Base-by-base conservation (phyloP, 2,888 invertebrate genomes). In the Hydrotaea diabolus region DNA sequence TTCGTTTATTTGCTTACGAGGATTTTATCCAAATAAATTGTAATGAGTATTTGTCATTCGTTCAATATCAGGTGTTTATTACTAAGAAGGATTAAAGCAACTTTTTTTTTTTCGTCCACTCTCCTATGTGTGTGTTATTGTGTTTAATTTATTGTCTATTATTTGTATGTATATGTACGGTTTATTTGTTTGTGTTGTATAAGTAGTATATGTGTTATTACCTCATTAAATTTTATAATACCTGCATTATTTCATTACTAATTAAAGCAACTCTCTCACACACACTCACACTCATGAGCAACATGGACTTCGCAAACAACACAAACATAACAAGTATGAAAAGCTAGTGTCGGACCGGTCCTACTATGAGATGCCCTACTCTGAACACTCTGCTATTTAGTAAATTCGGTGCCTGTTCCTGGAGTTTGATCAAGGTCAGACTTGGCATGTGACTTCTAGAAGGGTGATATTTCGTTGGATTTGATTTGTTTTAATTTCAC, bases 141-240 rank as follows among this genome's bases (percentile, higher is more conserved):
- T 21, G 2, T 74, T 21, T 23, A 26, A 26, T 62, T 23, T 62
- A 59, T 55, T 59, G 43, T 46, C 21, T 57, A 23, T 15, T 69
- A 69, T 53, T 17, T 59, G 36, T 49, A 4, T 15, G 19, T 59
- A 36, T 69, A 13, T 19, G 13, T 57, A 19, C 19, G 23, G 26
- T 26, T 59, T 26, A 9, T 59, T 23, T 23, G 59, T 59, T 26
- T 59, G 59, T 57, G 31, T 9, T 55, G 55, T 39, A 8, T 55
- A 17, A 2, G 53, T 46, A n/a, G 31, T 59, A 8, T 9, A n/a
- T n/a, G 4, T 26, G 23, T 85, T 82, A 82, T 85, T 79, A 82
- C 82, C 85, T 69, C 85, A 79, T 85, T 82, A 85, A 85, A 82
- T 82, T 85, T 85, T 79, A 85, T 85, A 82, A 79, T 85, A 71